Base-by-base conservation (phyloP, 2,888 invertebrate species). In the Strigamia crassipes region DNA sequence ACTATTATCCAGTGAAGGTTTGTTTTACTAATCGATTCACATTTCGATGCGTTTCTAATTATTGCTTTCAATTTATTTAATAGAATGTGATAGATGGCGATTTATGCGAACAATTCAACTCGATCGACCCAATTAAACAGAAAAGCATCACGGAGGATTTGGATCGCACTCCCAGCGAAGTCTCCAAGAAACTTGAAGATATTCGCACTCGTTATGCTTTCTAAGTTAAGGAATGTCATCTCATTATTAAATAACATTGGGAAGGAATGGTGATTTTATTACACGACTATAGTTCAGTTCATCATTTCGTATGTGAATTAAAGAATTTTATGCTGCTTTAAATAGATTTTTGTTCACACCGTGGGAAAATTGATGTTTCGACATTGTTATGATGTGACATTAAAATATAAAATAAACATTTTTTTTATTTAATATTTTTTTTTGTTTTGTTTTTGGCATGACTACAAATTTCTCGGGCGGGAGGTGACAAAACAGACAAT, bases 71-170 rank as follows among this genome's bases (percentile, higher is more conserved):
- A 1, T 61, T 78, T 77, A 81, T 12, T 87, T 90, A 91, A 10
- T 91, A 97, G 93, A 97, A 96, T 90, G 97, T 99, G 0, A 94
- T 99, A 85, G 99, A 99, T 88, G 99, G 99, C 3, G 99, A 99
- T 89, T 90, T 99, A 79, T 99, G 99, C 88, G 99, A 99, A 88
- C 98, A 99, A 90, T 99, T 96, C 89, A 97, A 97, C 88, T 96
- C 97, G 0, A 91, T 99, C 86, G 99, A 99, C 85, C 92, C 94
- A 0, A 89, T 91, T 0, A 99, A 98, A 88, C 99, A 99, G 88
- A 97, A 96, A 86, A 94, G 94, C 84, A 97, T 99, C 83, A 94
- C 98, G 0, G 92, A 94, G 77, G 98, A 99, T 88, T 91, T 99
- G 86, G 99, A 98, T 87, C 92, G 97, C 86, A 96, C 96, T 0